A percentile compares a stretch with the other conserved stretches of the same genome.
phyloP scores from a whole-genome alignment of 2,888 invertebrate species.

The Sialis fuliginosa region DNA sequence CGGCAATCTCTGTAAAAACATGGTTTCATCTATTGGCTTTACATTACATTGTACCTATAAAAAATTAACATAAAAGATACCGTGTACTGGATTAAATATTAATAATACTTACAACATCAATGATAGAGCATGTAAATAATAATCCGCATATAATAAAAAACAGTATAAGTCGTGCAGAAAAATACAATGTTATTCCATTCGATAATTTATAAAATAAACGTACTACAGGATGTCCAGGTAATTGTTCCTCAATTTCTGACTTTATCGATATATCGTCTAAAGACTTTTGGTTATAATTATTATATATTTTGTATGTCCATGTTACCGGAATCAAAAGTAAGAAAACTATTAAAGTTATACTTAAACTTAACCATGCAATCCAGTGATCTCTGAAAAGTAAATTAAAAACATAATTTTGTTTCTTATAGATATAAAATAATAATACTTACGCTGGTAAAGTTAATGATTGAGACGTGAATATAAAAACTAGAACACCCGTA shows the following conservation, averaged over 20 bases:
- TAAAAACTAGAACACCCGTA: conserved; percentile 36
- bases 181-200: no score
- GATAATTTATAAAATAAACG: no score
- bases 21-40: no score
- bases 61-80: no score
- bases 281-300: conserved; percentile 24
- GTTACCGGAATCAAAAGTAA: conserved; percentile 45
- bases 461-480: conserved; percentile 41
- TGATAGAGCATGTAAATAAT: neutral
- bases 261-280: conserved; percentile 37
- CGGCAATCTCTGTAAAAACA: no score
- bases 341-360: conserved; percentile 26
- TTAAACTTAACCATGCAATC: conserved; percentile 29
- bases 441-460: conserved; percentile 31
- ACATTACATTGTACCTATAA: no score
- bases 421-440: conserved; percentile 7
- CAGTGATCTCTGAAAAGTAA: conserved; percentile 16
- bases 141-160: neutral
- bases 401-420: conserved; percentile 1
- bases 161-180: neutral
- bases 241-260: conserved; percentile 17
- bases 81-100: neutral
- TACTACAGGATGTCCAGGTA: no score
- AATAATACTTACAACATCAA: neutral
- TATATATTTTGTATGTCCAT: conserved; percentile 64